These are phyloP conservation scores for Euwallacea similis DNA, from an alignment of 1,140 invertebrate species.

Conservation along the genomic window DNA sequence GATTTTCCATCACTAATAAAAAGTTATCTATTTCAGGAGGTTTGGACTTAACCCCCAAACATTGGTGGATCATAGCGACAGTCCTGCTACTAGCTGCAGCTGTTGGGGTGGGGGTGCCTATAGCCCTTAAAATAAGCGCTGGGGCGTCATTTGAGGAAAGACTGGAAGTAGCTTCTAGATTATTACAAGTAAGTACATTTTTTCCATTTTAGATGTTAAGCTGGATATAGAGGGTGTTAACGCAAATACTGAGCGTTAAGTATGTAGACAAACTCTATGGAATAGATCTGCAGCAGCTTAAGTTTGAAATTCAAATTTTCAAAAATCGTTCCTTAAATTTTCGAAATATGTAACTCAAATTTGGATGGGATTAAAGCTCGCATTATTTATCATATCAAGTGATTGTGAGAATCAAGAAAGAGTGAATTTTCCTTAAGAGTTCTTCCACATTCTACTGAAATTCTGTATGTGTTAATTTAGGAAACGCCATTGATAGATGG, in stretches of 20 bases:
- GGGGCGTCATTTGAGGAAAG: slow-evolving; percentile 67
- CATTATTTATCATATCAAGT: too few species aligned
- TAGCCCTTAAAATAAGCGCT: slow-evolving; percentile 65
- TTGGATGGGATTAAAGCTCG: background rate
- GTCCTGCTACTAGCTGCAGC: slow-evolving; percentile 66
- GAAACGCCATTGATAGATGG: slow-evolving; percentile 71
- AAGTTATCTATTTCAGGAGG: slow-evolving; percentile 45
- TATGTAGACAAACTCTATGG: too few species aligned
- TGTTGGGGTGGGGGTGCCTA: slow-evolving; percentile 66
- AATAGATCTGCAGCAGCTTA: background rate
- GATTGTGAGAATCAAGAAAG: too few species aligned
- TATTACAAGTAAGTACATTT: slow-evolving; percentile 27
- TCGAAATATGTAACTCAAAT: background rate
- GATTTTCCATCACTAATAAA: background rate
- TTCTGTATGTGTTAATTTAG: slow-evolving; percentile 54
- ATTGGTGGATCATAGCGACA: slow-evolving; percentile 68
- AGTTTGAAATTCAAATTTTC: background rate
- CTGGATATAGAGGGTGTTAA: too few species aligned
- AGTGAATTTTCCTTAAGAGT: too few species aligned
- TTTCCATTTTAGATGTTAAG: background rate
- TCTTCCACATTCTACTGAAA: background rate
- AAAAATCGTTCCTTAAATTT: too few species aligned
- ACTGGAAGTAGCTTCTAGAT: slow-evolving; percentile 62
- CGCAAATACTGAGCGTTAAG: too few species aligned
- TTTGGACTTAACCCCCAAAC: slow-evolving; percentile 59